Evolutionary conservation across 2,888 invertebrate genomes (phyloP), one percentile per base, ranked within the genome.

Genomic region (Acanthacorydalis orientalis): DNA sequence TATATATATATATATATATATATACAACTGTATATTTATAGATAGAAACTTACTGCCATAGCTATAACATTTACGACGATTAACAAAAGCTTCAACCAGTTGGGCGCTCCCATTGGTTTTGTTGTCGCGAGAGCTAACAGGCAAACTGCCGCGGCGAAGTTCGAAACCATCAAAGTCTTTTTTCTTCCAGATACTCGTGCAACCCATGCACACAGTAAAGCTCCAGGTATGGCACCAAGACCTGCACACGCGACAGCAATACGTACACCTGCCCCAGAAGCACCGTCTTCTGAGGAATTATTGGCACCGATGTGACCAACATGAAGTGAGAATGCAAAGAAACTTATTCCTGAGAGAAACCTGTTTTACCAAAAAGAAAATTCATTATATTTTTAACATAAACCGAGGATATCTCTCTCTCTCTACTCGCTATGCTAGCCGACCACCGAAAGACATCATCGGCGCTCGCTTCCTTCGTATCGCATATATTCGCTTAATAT

Each of bases 41-140:
- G 23, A 6, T 15, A 31, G 37, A 11, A 33, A 62, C 70, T 68
- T 65, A 79, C 78, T 50, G 80, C 74, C 58, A 79, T 69, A 49
- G 80, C 77, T 44, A 77, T 73, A 55, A 80, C 75, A 49, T 79
- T 79, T 43, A 77, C 58, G 51, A 75, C 75, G 50, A 79, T 77
- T 51, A 79, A 68, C 12, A 69, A 54, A 45, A 79, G 60, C 52
- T 71, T 66, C 6, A 72, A 70, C 73, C 74, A 77, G 56, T 75
- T 74, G 49, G 65, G 64, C 33, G 46, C 50, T 45, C 67, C 65
- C 57, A 64, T 68, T 12, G 75, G 74, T 6, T 39, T 31, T 2
- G 35, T 16, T 15, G 39, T 31, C 39, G 34, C 35, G 2, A 46
- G 31, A 4, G 64, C 56, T 41, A 75, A 51, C 49, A 74, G 73